Evolutionary conservation across 2,797 vertebrate species (phyloP).

Genomic region (Schizopygopsis malacanthus): DNA sequence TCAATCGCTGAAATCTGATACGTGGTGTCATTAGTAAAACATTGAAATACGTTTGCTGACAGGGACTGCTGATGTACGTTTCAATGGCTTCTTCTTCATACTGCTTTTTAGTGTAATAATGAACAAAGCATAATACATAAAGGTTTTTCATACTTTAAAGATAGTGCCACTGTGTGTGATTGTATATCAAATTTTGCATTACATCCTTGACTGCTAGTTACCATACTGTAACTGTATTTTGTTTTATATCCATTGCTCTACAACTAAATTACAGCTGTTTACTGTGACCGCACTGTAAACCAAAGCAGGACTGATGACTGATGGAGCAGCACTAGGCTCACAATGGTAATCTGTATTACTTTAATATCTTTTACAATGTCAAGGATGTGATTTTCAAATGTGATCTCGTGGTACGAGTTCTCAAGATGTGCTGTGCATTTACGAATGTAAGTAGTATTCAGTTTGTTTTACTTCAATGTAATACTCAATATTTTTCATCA

Average conservation of each 20-base stretch:
- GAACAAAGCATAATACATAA: not conserved
- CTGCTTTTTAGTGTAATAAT: not conserved
- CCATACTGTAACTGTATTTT: not conserved
- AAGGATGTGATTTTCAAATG: not conserved
- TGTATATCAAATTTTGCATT: not conserved
- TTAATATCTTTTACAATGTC: not conserved
- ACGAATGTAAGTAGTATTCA: too few species aligned
- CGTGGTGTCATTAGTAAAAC: conserved; percentile 68
- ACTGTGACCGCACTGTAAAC: not conserved
- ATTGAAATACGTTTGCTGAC: conserved; percentile 67
- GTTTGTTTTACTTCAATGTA: not conserved
- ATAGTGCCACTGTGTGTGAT: not conserved
- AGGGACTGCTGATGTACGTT: not conserved
- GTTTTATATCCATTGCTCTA: not conserved
- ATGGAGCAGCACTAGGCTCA: not conserved
- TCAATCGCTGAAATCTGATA: conserved; percentile 74
- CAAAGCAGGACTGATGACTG: not conserved
- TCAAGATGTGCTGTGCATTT: not conserved
- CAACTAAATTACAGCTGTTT: not conserved
- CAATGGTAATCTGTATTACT: too few species aligned
- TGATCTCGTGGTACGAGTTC: not conserved
- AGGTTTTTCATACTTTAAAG: not conserved
- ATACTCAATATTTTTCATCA: not conserved
- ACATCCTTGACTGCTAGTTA: not conserved
- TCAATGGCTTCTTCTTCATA: not conserved